Evolutionary conservation across 2,113 vertebrate species (phyloP).

Genomic region (Mixornis gularis): DNA sequence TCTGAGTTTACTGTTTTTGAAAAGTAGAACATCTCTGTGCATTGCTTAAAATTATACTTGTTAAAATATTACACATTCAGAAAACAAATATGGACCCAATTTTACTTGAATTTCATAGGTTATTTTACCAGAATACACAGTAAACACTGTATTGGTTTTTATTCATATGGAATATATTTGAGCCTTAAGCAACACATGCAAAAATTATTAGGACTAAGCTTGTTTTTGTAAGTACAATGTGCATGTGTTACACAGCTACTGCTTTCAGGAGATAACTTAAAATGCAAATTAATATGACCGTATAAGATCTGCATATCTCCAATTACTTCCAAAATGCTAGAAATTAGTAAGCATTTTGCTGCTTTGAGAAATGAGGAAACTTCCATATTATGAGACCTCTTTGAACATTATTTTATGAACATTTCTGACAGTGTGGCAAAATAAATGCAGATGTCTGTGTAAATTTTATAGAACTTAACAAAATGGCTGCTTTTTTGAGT

Average conservation of each 20-base stretch:
- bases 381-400: background rate
- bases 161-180: background rate
- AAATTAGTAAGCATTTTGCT: background rate
- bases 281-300: background rate
- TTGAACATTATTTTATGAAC: background rate
- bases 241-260: background rate
- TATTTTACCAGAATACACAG: background rate
- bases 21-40: background rate
- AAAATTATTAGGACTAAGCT: background rate
- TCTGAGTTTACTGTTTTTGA: background rate
- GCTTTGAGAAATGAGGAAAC: background rate
- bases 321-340: background rate
- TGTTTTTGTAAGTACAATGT: background rate
- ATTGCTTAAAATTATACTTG: background rate
- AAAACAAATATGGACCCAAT: background rate
- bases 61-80: background rate
- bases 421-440: background rate
- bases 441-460: background rate
- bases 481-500: background rate
- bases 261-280: background rate
- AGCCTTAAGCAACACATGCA: background rate
- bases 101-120: background rate
- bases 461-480: background rate
- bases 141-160: background rate
- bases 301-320: background rate